phyloP scores from a whole-genome alignment of 1,140 invertebrate genomes.

The Drosophila tropicalis region DNA sequence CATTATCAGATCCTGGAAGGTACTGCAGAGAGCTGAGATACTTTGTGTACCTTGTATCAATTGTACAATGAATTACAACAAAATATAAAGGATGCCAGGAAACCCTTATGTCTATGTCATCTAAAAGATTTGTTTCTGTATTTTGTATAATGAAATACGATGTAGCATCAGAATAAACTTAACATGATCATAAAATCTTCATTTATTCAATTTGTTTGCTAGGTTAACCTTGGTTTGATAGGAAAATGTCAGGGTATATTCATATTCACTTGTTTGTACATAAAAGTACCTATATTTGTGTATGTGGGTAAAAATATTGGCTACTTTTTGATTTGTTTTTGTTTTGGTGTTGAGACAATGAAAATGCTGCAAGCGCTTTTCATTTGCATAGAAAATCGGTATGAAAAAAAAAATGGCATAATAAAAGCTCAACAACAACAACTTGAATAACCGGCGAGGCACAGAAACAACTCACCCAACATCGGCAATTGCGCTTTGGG shows the following conservation, averaged over 20 bases:
- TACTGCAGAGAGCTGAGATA: too few relatives aligned
- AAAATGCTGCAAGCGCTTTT: conserved; percentile 58
- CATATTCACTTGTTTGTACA: too few relatives aligned
- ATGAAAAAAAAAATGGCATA: conserved; percentile 54
- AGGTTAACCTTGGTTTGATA: conserved; percentile 13
- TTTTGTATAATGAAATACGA: too few relatives aligned
- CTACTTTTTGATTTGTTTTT: too few relatives aligned
- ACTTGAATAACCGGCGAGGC: conserved; percentile 38
- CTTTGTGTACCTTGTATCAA: too few relatives aligned
- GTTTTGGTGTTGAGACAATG: conserved; percentile 33
- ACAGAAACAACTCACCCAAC: neutral
- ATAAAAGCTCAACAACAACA: conserved; percentile 56
- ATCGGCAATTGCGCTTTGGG: conserved; percentile 33
- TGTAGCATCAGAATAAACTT: too few relatives aligned
- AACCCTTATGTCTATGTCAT: too few relatives aligned
- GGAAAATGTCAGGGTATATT: conserved; percentile 6
- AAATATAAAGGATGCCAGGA: too few relatives aligned
- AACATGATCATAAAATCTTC: too few relatives aligned
- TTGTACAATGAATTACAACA: too few relatives aligned
- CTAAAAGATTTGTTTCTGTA: too few relatives aligned
- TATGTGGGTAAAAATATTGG: neutral
- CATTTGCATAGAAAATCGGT: conserved; percentile 62
- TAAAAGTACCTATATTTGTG: conserved; percentile 5
- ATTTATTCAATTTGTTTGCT: neutral
- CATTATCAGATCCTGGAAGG: too few relatives aligned